These are phyloP conservation scores for Herpetotheres cachinnans DNA, from an alignment of 2,113 vertebrate species.

Conservation along the genomic window DNA sequence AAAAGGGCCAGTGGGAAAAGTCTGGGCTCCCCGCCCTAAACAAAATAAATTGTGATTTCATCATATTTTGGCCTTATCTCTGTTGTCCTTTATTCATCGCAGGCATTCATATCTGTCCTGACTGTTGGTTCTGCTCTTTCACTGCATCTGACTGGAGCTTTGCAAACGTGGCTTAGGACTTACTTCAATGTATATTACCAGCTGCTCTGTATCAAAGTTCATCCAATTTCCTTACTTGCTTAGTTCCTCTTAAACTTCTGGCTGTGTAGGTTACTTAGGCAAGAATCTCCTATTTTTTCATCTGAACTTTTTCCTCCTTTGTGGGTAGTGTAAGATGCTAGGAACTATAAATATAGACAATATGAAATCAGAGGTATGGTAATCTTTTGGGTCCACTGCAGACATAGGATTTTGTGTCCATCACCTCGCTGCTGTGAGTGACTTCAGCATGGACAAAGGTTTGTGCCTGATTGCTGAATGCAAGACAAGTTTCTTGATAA, in stretches of 20 bases:
- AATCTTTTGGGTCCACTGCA: neutral
- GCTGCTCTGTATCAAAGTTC: neutral
- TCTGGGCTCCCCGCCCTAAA: neutral
- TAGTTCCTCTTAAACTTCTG: neutral
- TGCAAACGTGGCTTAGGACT: neutral
- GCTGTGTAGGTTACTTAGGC: neutral
- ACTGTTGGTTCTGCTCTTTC: neutral
- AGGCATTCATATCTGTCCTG: neutral
- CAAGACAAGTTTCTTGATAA: neutral
- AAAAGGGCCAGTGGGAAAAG: constrained; percentile 21
- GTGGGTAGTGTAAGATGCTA: neutral
- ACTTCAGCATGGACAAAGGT: neutral
- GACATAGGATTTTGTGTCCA: neutral
- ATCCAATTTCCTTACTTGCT: neutral
- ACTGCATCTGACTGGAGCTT: neutral
- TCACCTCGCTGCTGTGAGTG: neutral
- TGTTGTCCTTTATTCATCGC: neutral
- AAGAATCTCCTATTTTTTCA: neutral
- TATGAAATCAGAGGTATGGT: neutral
- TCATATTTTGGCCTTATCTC: constrained; percentile 29
- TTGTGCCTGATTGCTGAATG: neutral
- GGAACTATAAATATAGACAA: neutral
- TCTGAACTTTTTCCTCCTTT: neutral
- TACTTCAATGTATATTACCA: neutral
- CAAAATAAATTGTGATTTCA: constrained; percentile 47